Conservation (phyloP, 2,888 invertebrate species). For the Nysson spinosus region DNA sequence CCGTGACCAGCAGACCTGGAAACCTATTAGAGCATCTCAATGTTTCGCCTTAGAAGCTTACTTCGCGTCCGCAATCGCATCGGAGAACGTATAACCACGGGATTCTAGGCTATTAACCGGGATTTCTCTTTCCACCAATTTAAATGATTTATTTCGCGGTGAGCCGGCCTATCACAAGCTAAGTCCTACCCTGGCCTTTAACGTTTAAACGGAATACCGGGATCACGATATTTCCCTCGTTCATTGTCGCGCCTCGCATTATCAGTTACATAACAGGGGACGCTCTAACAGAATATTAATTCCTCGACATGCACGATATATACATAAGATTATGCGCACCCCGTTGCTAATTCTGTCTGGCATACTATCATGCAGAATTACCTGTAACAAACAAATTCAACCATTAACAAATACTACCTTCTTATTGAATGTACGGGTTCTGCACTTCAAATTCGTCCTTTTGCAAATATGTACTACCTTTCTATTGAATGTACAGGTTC, state of each 20-base stretch:
- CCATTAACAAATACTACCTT: too few species aligned
- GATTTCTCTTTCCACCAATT: constrained; percentile 64
- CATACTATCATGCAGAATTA: too few species aligned
- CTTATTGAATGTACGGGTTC: too few species aligned
- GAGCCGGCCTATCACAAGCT: constrained; percentile 36
- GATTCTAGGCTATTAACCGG: constrained; percentile 62
- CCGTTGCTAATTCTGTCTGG: too few species aligned
- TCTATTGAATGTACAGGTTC: too few species aligned
- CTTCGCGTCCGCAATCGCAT: constrained; percentile 67
- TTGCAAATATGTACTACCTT: too few species aligned
- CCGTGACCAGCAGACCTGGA: constrained; percentile 51
- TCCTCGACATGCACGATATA: too few species aligned
- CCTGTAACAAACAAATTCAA: too few species aligned
- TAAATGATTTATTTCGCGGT: constrained; percentile 63
- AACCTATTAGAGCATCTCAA: constrained; percentile 63
- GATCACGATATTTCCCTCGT: constrained; percentile 12
- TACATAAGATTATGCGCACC: too few species aligned
- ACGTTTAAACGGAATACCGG: constrained; percentile 28
- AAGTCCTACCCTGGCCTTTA: constrained; percentile 31
- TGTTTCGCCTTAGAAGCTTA: constrained; percentile 68
- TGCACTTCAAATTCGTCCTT: too few species aligned
- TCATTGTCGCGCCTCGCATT: constrained; percentile 13
- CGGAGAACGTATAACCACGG: constrained; percentile 39
- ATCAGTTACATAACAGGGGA: too few species aligned
- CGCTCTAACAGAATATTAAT: too few species aligned